Evolutionary conservation across 2,888 invertebrate genomes (phyloP).

Genomic region (Calliphora vomitoria): DNA sequence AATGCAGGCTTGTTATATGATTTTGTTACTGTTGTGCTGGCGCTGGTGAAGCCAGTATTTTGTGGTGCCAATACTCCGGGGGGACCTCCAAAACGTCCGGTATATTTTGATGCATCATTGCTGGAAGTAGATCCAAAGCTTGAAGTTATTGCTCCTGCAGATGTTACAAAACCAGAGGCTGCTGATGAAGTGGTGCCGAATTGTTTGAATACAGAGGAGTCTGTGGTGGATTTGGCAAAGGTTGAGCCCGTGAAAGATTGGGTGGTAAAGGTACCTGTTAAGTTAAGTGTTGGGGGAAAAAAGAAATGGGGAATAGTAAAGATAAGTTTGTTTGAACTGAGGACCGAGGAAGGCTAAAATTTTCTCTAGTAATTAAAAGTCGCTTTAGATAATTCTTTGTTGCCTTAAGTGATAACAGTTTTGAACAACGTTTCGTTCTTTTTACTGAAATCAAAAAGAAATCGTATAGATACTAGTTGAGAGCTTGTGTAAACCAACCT

Average conservation of each 20-base stretch:
- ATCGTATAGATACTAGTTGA: no score
- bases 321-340: neutral
- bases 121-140: slow-evolving; percentile 25
- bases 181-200: slow-evolving; percentile 53
- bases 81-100: slow-evolving; percentile 82
- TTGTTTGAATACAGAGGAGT: slow-evolving; percentile 49
- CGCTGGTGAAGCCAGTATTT: slow-evolving; percentile 62
- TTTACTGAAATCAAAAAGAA: no score
- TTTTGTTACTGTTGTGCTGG: slow-evolving; percentile 37
- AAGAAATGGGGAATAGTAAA: neutral
- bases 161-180: slow-evolving; percentile 57
- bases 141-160: neutral
- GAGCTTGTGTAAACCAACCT: no score
- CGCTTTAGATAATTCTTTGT: no score
- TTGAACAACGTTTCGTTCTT: no score
- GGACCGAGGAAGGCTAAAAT: no score
- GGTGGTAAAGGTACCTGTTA: slow-evolving; percentile 46
- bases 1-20: slow-evolving; percentile 23
- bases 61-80: slow-evolving; percentile 76
- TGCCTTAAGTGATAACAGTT: no score
- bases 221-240: slow-evolving; percentile 52
- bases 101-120: slow-evolving; percentile 77
- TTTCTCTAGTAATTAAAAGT: no score
- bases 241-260: slow-evolving; percentile 45
- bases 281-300: neutral